These are phyloP conservation scores for Botia almorhae DNA, from an alignment of 2,797 vertebrate genomes.

Conservation along the genomic window DNA sequence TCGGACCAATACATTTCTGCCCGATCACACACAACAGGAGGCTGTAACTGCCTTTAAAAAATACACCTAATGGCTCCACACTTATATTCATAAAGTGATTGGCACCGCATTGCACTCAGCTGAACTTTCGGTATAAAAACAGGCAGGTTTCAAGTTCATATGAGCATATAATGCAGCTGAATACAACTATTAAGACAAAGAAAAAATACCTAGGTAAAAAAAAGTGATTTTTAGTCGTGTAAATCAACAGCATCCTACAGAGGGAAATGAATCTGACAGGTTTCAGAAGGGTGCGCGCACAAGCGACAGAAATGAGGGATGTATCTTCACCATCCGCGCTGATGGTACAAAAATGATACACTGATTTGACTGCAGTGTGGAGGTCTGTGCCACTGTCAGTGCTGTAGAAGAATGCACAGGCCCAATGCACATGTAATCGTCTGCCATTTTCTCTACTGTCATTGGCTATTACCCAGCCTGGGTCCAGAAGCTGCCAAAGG, in stretches of 20 bases:
- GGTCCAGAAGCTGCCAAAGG: constrained; percentile 47
- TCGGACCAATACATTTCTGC: constrained; percentile 24
- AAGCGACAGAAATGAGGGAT: constrained; percentile 34
- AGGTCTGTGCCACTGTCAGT: constrained; percentile 42
- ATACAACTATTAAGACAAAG: not conserved
- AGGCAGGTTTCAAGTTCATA: not conserved
- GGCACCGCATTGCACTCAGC: not conserved
- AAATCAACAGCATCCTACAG: constrained; percentile 17
- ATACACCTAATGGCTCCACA: not conserved
- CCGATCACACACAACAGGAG: constrained; percentile 25
- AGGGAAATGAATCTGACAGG: constrained; percentile 22
- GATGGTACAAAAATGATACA: constrained; percentile 55
- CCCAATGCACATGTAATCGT: constrained; percentile 52
- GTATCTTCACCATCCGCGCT: constrained; percentile 39
- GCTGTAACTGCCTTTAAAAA: constrained; percentile 2
- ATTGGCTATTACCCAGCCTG: constrained; percentile 53
- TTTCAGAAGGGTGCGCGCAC: constrained; percentile 20
- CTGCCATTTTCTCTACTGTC: constrained; percentile 58
- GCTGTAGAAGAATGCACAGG: constrained; percentile 51
- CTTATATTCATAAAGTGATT: not conserved
- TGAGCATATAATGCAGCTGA: not conserved
- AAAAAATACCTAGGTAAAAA: not conserved
- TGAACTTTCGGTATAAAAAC: not conserved
- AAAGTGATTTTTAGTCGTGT: constrained; percentile 10
- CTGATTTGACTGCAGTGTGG: constrained; percentile 58